Evolutionary conservation across 2,113 vertebrate species (phyloP).

Genomic region (Elephas maximus): DNA sequence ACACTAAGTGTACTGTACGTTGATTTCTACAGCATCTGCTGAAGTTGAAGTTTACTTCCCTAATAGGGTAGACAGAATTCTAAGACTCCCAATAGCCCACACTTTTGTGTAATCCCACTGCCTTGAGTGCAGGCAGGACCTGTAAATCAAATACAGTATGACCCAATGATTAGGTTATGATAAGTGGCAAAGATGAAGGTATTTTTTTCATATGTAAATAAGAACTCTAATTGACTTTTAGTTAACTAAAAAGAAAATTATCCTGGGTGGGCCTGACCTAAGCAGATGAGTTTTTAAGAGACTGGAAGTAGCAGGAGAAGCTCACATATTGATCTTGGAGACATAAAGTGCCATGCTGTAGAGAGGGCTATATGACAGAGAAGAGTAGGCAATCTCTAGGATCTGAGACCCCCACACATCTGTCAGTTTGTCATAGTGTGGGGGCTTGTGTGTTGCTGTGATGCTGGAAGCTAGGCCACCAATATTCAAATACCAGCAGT

Average conservation of each 20-base stretch:
- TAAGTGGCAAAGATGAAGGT: neutral
- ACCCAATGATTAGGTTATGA: neutral
- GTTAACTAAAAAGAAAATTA: neutral
- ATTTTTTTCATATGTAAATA: neutral
- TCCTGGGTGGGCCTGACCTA: neutral
- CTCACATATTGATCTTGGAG: too few relatives aligned
- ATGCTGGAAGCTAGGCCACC: too few relatives aligned
- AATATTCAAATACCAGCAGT: too few relatives aligned
- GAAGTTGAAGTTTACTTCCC: neutral
- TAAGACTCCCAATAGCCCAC: neutral
- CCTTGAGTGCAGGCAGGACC: neutral
- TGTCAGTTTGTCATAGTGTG: too few relatives aligned
- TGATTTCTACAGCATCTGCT: neutral
- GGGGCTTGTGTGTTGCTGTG: too few relatives aligned
- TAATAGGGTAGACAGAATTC: neutral
- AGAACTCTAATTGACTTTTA: neutral
- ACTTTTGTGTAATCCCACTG: neutral
- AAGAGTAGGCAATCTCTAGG: neutral
- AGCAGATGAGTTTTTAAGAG: neutral
- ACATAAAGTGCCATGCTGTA: neutral
- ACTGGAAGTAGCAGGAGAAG: neutral
- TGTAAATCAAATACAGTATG: neutral
- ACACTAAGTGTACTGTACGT: neutral
- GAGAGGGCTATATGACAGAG: neutral
- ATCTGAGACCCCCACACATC: too few relatives aligned